These are phyloP conservation scores for Porites australiensis DNA, from an alignment of 64 coral and sea anemone species.

Conservation along the genomic window DNA sequence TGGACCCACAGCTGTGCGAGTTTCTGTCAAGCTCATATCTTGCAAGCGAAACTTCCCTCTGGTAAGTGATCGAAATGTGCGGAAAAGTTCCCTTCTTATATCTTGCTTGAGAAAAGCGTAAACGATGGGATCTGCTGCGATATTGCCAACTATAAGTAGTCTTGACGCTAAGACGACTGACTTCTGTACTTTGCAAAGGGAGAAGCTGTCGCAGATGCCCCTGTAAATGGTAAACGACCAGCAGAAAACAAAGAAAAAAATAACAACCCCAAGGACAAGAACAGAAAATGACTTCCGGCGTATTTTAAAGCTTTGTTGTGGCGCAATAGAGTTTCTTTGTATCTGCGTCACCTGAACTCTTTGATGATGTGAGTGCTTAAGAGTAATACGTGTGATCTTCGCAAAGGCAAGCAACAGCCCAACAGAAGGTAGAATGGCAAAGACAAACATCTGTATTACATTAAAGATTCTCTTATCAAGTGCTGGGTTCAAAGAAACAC, in stretches of 20 bases:
- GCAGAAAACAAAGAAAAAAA: constrained; percentile 39
- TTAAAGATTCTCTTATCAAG: neutral
- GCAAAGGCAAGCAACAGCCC: constrained; percentile 32
- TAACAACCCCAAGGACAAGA: constrained; percentile 36
- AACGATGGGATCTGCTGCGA: constrained; percentile 40
- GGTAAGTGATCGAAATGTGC: neutral
- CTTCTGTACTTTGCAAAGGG: neutral
- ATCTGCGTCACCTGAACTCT: neutral
- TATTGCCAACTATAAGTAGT: constrained; percentile 32
- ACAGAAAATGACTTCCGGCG: constrained; percentile 17
- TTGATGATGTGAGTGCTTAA: constrained; percentile 7
- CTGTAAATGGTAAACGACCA: constrained; percentile 37
- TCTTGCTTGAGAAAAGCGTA: constrained; percentile 55
- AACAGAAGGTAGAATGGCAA: constrained; percentile 46
- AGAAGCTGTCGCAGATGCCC: constrained; percentile 2
- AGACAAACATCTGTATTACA: constrained; percentile 32
- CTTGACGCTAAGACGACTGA: neutral
- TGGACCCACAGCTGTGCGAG: neutral
- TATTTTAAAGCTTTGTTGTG: neutral
- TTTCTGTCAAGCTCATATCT: neutral
- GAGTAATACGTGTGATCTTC: constrained; percentile 40
- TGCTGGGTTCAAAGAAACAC: neutral
- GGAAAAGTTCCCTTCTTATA: constrained; percentile 17
- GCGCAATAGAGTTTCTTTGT: neutral
- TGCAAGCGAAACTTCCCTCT: neutral